Percentiles rank a stretch among this genome's conserved stretches.
Conservation (phyloP, 2,888 invertebrate species). For the Nomada fabriciana region DNA sequence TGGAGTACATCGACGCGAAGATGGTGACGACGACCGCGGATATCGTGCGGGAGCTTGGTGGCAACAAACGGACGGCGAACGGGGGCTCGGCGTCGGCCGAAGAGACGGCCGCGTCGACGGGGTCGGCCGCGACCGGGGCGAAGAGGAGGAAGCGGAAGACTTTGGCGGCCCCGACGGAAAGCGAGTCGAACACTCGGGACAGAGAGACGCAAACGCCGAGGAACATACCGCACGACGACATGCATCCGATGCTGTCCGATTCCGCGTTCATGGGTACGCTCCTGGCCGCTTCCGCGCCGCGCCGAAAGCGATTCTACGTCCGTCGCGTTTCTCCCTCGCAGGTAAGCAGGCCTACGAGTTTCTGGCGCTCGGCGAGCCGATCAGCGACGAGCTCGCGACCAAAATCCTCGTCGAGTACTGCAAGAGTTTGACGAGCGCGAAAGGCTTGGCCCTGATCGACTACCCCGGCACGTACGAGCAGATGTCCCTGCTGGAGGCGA, state of each 20-base stretch:
- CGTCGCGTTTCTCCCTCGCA: slow-evolving; percentile 2
- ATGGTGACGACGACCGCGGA: slow-evolving; percentile 43
- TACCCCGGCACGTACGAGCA: slow-evolving; percentile 87
- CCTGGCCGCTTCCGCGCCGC: neutral
- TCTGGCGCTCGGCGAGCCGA: slow-evolving; percentile 85
- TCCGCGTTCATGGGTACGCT: slow-evolving; percentile 82
- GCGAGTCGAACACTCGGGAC: slow-evolving; percentile 17
- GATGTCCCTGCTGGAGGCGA: slow-evolving; percentile 87
- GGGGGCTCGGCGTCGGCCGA: neutral
- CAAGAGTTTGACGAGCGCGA: slow-evolving; percentile 84
- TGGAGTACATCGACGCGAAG: slow-evolving; percentile 84
- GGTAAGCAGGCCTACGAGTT: slow-evolving; percentile 86
- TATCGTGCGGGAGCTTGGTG: neutral
- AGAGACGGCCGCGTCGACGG: too few relatives aligned
- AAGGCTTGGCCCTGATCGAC: slow-evolving; percentile 88
- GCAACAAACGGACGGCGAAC: neutral
- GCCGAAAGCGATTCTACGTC: neutral
- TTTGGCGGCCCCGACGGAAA: neutral
- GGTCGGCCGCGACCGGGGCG: neutral
- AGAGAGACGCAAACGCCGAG: slow-evolving; percentile 88
- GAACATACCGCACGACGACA: slow-evolving; percentile 86
- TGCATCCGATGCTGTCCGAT: slow-evolving; percentile 83
- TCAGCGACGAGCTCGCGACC: slow-evolving; percentile 86
- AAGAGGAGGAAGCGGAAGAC: neutral
- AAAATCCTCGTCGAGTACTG: slow-evolving; percentile 88